phyloP scores from a whole-genome alignment of 2,888 invertebrate species.

The Synergus gifuensis region DNA sequence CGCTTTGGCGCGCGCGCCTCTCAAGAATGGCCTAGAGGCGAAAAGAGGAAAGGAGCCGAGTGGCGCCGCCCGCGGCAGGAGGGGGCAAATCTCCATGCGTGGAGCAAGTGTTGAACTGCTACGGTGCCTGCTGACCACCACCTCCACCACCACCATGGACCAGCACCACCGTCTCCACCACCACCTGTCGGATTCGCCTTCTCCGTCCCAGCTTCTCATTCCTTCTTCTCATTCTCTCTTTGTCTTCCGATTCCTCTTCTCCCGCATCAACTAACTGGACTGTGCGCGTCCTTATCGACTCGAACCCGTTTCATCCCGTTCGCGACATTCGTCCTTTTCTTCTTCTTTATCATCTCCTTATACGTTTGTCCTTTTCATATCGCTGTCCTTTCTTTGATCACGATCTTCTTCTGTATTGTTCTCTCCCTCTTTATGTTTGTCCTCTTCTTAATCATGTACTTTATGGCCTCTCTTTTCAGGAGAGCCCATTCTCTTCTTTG shows the following conservation, averaged over 20 bases:
- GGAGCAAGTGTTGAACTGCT: constrained; percentile 68
- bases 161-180: constrained; percentile 76
- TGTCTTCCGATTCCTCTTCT: constrained; percentile 49
- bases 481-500: constrained; percentile 23
- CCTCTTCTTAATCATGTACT: not conserved
- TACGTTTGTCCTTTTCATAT: not conserved
- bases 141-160: constrained; percentile 74
- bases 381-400: not conserved
- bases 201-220: constrained; percentile 44
- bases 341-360: constrained; percentile 20
- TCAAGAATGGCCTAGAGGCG: constrained; percentile 80
- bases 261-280: constrained; percentile 52
- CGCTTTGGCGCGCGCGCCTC: constrained; percentile 76
- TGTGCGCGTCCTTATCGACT: constrained; percentile 51
- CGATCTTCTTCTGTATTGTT: not conserved
- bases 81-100: constrained; percentile 67
- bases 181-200: constrained; percentile 49
- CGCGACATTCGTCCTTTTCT: constrained; percentile 36
- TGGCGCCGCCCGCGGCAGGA: constrained; percentile 76
- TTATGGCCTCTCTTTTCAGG: constrained; percentile 45
- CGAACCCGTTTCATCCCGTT: constrained; percentile 32
- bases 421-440: not conserved
- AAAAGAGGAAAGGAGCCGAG: constrained; percentile 79
- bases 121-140: constrained; percentile 71
- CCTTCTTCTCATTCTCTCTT: constrained; percentile 46